Conservation (phyloP, 2,113 vertebrate species). For the Stigmatopora argus region DNA sequence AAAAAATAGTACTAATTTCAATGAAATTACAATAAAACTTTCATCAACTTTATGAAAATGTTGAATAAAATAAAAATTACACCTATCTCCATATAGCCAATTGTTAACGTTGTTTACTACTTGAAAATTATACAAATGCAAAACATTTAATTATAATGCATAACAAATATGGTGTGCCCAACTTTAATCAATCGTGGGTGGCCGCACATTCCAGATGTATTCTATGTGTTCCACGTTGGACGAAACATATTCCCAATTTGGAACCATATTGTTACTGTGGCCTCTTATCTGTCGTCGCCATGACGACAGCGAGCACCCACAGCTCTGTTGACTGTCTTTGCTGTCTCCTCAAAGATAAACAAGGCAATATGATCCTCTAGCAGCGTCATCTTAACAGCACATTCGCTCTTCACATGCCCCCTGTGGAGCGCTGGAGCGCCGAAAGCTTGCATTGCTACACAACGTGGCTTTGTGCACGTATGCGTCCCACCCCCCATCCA, state of each 20-base stretch:
- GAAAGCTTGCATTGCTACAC: neutral
- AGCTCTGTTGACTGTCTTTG: neutral
- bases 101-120: too few relatives aligned
- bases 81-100: too few relatives aligned
- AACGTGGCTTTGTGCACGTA: neutral
- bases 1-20: too few relatives aligned
- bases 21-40: too few relatives aligned
- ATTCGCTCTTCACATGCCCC: neutral
- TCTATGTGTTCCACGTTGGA: neutral
- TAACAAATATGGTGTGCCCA: too few relatives aligned
- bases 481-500: conserved; percentile 6
- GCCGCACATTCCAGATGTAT: neutral
- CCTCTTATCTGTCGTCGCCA: conserved; percentile 25
- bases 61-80: too few relatives aligned
- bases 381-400: conserved; percentile 27
- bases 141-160: too few relatives aligned
- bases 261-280: neutral
- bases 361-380: conserved; percentile 36
- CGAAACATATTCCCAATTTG: neutral
- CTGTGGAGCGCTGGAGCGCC: neutral
- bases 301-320: conserved; percentile 20
- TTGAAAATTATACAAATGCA: too few relatives aligned
- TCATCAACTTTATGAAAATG: too few relatives aligned
- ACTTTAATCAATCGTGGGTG: too few relatives aligned
- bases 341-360: conserved; percentile 24